Evolutionary conservation across 1,140 invertebrate genomes (phyloP).

Genomic region (Ephestia elutella): DNA sequence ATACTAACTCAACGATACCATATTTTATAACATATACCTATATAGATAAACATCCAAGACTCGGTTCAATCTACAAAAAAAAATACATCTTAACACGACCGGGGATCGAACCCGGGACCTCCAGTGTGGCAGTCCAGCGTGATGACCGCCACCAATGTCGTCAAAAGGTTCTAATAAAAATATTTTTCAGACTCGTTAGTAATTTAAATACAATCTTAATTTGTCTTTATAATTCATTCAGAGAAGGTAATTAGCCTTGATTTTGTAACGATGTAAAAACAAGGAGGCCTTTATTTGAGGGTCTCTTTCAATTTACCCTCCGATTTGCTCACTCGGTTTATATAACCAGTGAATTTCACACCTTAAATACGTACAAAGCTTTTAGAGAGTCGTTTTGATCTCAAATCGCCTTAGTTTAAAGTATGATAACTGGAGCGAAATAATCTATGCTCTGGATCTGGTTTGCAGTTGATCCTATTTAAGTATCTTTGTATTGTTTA

Average conservation of each 20-base stretch:
- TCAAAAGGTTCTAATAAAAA: too few species aligned
- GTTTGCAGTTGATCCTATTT: conserved; percentile 32
- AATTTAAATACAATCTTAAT: background rate
- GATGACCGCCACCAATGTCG: too few species aligned
- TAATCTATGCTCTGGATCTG: conserved; percentile 29
- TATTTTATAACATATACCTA: too few species aligned
- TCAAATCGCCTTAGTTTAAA: conserved; percentile 32
- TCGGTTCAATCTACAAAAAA: too few species aligned
- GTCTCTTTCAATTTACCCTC: conserved; percentile 27
- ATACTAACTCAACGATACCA: too few species aligned
- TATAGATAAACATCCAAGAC: too few species aligned
- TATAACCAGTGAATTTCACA: conserved; percentile 9
- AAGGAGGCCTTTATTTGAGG: conserved; percentile 2
- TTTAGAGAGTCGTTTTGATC: conserved; percentile 20
- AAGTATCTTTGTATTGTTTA: conserved; percentile 10
- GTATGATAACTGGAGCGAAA: conserved; percentile 40
- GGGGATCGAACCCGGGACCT: too few species aligned
- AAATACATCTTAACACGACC: too few species aligned
- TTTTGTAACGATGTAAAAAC: conserved; percentile 3
- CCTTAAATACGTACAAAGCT: conserved; percentile 16
- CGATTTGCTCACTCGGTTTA: background rate
- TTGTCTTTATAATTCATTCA: background rate
- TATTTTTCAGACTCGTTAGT: background rate
- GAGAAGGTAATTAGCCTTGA: background rate
- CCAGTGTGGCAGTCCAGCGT: too few species aligned